phyloP scores from a whole-genome alignment of 1,140 invertebrate species.

The Goniozus legneri region DNA sequence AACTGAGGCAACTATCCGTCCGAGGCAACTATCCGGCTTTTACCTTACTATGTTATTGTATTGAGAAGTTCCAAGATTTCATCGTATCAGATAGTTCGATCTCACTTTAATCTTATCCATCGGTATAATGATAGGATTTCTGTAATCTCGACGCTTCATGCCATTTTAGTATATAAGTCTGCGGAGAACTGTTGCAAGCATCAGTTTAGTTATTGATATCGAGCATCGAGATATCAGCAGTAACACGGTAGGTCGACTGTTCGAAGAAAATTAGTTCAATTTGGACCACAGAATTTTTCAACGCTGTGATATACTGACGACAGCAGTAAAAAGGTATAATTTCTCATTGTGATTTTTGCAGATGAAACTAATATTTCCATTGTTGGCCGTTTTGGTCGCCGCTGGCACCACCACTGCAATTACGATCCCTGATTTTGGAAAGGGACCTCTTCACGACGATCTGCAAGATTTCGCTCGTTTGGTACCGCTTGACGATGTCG shows the following conservation, averaged over 20 bases:
- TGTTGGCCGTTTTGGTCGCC: conserved; percentile 12
- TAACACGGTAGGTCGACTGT: conserved; percentile 15
- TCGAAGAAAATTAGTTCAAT: neutral
- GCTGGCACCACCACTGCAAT: conserved; percentile 1
- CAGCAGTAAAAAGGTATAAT: neutral
- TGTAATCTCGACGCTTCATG: conserved; percentile 1
- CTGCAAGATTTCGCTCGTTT: conserved; percentile 14
- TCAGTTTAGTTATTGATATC: conserved; percentile 13
- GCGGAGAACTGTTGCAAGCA: neutral
- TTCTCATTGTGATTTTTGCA: neutral
- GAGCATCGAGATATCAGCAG: neutral
- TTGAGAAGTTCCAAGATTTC: neutral
- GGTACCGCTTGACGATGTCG: neutral
- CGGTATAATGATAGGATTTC: too few relatives aligned
- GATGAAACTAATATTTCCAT: conserved; percentile 17
- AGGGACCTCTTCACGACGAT: conserved; percentile 9
- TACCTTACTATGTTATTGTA: too few relatives aligned
- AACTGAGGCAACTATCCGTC: too few relatives aligned
- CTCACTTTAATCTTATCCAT: conserved; percentile 18
- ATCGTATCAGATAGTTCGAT: conserved; percentile 7
- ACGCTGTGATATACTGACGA: neutral
- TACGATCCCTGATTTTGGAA: conserved; percentile 9
- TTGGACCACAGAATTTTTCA: neutral
- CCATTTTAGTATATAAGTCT: conserved; percentile 16
- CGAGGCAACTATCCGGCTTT: too few relatives aligned